A percentile compares a stretch with the other conserved stretches of the same genome.
Conservation (phyloP, 2,113 vertebrate species). For the Pangasianodon gigas region DNA sequence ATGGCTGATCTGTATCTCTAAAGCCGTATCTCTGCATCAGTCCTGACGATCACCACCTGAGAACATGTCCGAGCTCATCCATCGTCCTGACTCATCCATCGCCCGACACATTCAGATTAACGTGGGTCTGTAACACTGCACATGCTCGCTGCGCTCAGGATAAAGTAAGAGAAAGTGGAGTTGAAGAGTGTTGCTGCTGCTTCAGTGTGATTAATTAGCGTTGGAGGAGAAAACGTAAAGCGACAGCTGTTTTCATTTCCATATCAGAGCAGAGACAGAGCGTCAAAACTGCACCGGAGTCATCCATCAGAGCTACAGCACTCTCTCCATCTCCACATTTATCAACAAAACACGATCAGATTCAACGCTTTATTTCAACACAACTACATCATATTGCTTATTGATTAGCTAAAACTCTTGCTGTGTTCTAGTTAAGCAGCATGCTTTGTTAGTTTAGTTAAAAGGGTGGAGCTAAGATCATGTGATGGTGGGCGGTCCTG, state of each 20-base stretch:
- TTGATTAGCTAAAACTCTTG: background rate
- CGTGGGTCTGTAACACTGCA: slow-evolving; percentile 43
- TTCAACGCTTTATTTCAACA: background rate
- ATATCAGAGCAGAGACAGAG: slow-evolving; percentile 31
- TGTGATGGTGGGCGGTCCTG: background rate
- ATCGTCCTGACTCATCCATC: slow-evolving; percentile 72
- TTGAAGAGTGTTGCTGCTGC: slow-evolving; percentile 6
- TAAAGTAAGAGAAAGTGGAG: slow-evolving; percentile 63
- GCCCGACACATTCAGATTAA: slow-evolving; percentile 65
- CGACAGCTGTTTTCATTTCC: slow-evolving; percentile 59
- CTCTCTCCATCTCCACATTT: slow-evolving; percentile 26
- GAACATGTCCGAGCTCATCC: slow-evolving; percentile 61
- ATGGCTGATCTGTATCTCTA: background rate
- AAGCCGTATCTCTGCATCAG: slow-evolving; percentile 32
- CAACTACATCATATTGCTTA: background rate
- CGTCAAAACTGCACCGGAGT: slow-evolving; percentile 20
- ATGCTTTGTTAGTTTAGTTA: background rate
- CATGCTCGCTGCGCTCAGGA: slow-evolving; percentile 52
- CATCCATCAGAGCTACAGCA: slow-evolving; percentile 22
- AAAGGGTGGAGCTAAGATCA: no score
- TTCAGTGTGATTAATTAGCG: slow-evolving; percentile 49
- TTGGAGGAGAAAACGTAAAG: slow-evolving; percentile 43
- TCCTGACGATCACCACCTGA: slow-evolving; percentile 44
- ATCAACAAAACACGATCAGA: background rate
- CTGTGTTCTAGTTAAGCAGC: background rate